Evolutionary conservation across 2,888 invertebrate species (phyloP), one percentile per base, ranked within the genome.

Genomic region (Lamproptera curius): DNA sequence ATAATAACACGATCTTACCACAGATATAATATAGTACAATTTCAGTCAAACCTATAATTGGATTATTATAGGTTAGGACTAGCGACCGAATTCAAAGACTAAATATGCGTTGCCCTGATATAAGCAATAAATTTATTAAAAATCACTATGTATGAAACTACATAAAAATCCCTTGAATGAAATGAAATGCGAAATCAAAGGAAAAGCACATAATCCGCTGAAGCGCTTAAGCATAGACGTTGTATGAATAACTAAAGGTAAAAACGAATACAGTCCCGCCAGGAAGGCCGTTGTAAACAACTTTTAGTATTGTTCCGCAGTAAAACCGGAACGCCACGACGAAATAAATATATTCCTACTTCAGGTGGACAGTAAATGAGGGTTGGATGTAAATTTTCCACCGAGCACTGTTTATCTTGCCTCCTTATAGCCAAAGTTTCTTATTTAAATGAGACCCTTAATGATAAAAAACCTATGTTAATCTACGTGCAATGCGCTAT

Each of bases 281-380:
- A 28, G 41, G 39, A 35, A 23, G 13, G 36, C 47, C 37, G 42
- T 42, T 42, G 37, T 31, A 33, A 47, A 43, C 48, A 26, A 16
- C 42, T 35, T 48, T 48, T 42, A 42, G 42, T 43, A 48, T 48
- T 48, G 39, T 48, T 42, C 48, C 48, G 39, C 48, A 48, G 38
- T 39, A 34, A 38, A 48, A 34, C 39, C 42, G 42, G 42, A 39
- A 48, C 41, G 14, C 33, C 31, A 42, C 47, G 35, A 48, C 48
- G 38, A 48, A 42, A 48, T 42, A 42, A 48, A 48, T 48, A 49
- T 49, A 49, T 49, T 43, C 48, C 40, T 43, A 42, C 43, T 43
- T 49, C 43, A 49, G 48, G 48, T 49, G 48, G 48, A 43, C 48
- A 49, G 34, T 49, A 49, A 49, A 43, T 49, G 48, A 49, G 48